phyloP scores from a whole-genome alignment of 2,113 vertebrate species.

The Tyrannus savana region DNA sequence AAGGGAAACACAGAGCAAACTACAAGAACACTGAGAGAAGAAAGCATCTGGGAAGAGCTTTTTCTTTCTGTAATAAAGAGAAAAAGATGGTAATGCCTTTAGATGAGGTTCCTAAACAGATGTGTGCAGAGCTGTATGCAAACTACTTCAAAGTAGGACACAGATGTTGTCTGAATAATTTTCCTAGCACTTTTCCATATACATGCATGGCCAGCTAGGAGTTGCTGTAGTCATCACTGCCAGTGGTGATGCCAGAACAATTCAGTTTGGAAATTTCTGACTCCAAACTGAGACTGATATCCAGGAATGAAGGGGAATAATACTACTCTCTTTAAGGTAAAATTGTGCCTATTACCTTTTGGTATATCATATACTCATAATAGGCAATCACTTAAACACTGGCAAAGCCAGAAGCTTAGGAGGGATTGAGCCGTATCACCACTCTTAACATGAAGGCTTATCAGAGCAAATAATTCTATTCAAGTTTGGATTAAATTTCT shows the following conservation, averaged over 20 bases:
- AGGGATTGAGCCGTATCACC: not conserved
- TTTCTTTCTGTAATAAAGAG: conserved; percentile 33
- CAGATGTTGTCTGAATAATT: conserved; percentile 55
- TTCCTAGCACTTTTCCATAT: not conserved
- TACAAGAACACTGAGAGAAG: not conserved
- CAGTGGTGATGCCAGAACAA: not conserved
- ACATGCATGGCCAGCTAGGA: not conserved
- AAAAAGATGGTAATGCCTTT: conserved; percentile 28
- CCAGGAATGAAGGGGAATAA: not conserved
- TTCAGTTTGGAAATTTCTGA: not conserved
- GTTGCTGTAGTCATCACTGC: not conserved
- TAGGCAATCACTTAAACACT: not conserved
- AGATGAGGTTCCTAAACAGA: conserved; percentile 42
- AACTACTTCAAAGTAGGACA: conserved; percentile 50
- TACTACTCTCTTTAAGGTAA: not conserved
- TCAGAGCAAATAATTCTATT: not conserved
- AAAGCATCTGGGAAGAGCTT: not conserved
- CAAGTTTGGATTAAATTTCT: not conserved
- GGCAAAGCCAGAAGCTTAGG: not conserved
- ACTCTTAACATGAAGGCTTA: not conserved
- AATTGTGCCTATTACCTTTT: not conserved
- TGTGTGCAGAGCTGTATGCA: not conserved
- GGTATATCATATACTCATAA: not conserved
- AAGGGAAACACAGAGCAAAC: not conserved
- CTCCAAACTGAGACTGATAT: not conserved